Conservation (phyloP, 2,113 vertebrate genomes). For the Pelmatolapia mariae region DNA sequence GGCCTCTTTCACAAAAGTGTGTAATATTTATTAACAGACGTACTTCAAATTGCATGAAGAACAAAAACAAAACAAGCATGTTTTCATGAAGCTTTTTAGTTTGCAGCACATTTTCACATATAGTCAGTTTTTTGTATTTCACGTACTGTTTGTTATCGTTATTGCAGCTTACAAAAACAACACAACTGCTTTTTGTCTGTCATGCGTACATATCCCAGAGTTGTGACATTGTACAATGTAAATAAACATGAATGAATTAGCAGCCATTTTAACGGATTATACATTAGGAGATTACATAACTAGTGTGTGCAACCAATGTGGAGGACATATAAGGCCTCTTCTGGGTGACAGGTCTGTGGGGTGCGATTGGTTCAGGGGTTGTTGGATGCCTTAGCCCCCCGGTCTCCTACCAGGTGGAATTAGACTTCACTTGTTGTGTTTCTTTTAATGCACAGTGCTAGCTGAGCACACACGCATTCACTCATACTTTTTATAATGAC, state of each 20-base stretch:
- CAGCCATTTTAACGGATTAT: not conserved
- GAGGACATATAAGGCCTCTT: not conserved
- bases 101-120: not conserved
- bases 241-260: not conserved
- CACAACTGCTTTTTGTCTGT: not conserved
- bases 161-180: not conserved
- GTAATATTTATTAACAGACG: not conserved
- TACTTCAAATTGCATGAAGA: not conserved
- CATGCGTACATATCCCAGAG: not conserved
- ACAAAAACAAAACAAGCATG: not conserved
- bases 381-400: not conserved
- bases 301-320: not conserved
- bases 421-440: not conserved
- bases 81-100: not conserved
- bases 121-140: not conserved
- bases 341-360: not conserved
- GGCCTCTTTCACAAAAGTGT: not conserved
- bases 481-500: not conserved
- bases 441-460: not conserved
- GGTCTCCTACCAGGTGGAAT: not conserved
- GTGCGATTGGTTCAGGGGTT: not conserved
- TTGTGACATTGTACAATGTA: not conserved
- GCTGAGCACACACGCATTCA: not conserved
- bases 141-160: not conserved
- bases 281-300: not conserved